Base-by-base conservation (phyloP, 2,113 vertebrate species). In the Callochromis pleurospilus region DNA sequence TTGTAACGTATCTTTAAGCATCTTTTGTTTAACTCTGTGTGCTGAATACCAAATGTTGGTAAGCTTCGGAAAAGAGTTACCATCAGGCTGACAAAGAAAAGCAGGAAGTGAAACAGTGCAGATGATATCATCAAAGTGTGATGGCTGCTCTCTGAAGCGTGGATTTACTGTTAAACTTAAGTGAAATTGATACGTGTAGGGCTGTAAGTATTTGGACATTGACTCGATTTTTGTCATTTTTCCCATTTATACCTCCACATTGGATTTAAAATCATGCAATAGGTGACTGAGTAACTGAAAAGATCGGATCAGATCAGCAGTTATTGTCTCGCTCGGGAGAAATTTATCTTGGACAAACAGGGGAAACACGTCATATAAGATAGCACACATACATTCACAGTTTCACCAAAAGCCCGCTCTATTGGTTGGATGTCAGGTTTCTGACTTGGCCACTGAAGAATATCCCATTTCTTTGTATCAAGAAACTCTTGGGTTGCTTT, bases 191-290 rank as follows among this genome's bases (percentile, higher is more conserved):
- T 38, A 65, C 1, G 6, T 36, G 31, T 65, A 65, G 10, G 33
- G 6, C 33, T 38, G 31, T 38, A 38, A 65, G 60, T 38, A 65
- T 0, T 65, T 38, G 19, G 60, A 65, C 33, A 38, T 38, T 38
- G 60, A 38, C 10, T 38, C 2, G 0, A 38, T 65, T 11, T 36
- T 38, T 38, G 60, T 5, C 9, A 21, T 65, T 65, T 65, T 38
- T 38, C 33, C 60, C 1, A 15, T 65, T 36, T 38, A 1, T 65
- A 21, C 60, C 33, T 38, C 6, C 0, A 38, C 0, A 38, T 38
- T 65, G 33, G 60, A 65, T 65, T 65, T 65, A 38, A 65, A 65
- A 65, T 65, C 33, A 8, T 65, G 33, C 60, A 8, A 38, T 13
- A 26, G 26, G 9, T 62, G 31, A 65, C 1, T 1, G 60, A 62